Evolutionary conservation across 1,140 invertebrate genomes (phyloP), one percentile per base, ranked within the genome.

Genomic region (Sinella curviseta): DNA sequence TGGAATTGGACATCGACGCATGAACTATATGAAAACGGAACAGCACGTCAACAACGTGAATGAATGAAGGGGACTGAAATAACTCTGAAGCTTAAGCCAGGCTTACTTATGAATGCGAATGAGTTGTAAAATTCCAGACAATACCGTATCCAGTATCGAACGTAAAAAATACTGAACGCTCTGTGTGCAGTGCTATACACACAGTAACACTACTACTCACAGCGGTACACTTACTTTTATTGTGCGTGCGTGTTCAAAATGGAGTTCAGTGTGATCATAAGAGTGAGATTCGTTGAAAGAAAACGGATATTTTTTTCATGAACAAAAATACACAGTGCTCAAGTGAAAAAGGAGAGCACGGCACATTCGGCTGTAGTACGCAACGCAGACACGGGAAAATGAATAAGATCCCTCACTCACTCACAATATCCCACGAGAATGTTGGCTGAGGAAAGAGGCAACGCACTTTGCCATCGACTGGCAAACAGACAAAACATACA

Each of bases 251-350:
- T 12, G 39, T 48, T 8, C 8, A 12, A 48, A 20, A 48, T 48
- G 39, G 39, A 48, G 20, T 8, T 48, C 8, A 20, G 39, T 12
- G n/a, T n/a, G n/a, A n/a, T n/a, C n/a, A n/a, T 12, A 20, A 20
- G 39, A 48, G 20, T 48, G 39, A 48, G 39, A n/a, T 48, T 48
- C 8, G 39, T 48, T 48, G 39, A 48, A 48, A 48, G 57, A 70
- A 70, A 70, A 70, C 65, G 65, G 65, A 70, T 70, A 33, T 33
- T 70, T 70, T 60, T 70, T 70, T 70, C 65, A 70, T 70, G 65
- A 70, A 70, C 65, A 70, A 70, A 70, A 60, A 14, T 17, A 48
- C 20, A 8, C 8, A 12, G 39, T 48, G 39, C 39, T 48, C 39
- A 48, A 20, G 39, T 12, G 20, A 48, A 48, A 8, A 20, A 20